phyloP scores from a whole-genome alignment of 2,797 vertebrate species.

The Lindbergichthys nudifrons region DNA sequence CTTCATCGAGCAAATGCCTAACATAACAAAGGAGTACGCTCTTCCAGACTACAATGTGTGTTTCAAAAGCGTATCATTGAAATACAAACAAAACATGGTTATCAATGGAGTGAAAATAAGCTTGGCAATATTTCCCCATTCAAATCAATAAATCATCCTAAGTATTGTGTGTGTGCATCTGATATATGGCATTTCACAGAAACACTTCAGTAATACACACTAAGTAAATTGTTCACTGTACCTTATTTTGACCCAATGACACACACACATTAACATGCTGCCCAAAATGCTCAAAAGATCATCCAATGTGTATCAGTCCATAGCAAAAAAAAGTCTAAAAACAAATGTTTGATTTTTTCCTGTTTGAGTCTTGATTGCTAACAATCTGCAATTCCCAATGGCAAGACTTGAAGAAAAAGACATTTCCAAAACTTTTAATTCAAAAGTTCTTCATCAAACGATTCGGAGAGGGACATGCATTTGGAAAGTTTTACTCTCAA shows the following conservation, averaged over 20 bases:
- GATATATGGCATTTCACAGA: too few species aligned
- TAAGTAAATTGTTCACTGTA: too few species aligned
- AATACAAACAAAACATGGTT: background rate
- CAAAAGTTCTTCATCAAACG: background rate
- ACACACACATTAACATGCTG: background rate
- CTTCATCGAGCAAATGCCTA: background rate
- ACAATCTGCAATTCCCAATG: background rate
- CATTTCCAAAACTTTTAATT: background rate
- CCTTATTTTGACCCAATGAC: background rate
- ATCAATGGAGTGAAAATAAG: too few species aligned
- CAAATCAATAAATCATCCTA: too few species aligned
- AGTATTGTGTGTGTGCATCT: too few species aligned
- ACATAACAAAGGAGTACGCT: background rate
- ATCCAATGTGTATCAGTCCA: constrained; percentile 8
- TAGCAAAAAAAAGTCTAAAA: background rate
- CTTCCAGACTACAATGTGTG: background rate
- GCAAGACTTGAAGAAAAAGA: background rate
- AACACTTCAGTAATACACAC: too few species aligned
- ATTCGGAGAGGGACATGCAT: constrained; percentile 1
- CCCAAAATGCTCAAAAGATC: background rate
- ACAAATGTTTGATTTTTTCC: background rate
- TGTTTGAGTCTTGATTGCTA: background rate
- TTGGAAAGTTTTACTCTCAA: constrained; percentile 4
- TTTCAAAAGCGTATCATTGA: background rate
- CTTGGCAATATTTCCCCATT: too few species aligned